A percentile compares a stretch with the other conserved stretches of the same genome.
Conservation (phyloP, 2,797 vertebrate genomes). For the Xiphophorus birchmanni region DNA sequence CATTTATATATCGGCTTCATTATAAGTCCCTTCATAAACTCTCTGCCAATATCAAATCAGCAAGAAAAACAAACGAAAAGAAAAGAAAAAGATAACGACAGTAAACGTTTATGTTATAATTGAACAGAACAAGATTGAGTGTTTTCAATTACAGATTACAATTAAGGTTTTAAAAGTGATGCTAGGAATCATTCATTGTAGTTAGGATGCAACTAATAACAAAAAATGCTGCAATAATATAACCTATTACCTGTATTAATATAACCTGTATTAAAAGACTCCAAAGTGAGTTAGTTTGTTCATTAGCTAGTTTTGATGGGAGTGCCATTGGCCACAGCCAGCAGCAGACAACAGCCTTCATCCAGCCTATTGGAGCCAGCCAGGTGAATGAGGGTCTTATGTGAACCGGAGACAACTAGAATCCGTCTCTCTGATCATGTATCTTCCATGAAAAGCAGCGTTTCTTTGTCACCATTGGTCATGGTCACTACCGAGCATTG, state of each 20-base stretch:
- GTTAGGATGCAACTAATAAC: neutral
- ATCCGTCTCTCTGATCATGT: too few relatives aligned
- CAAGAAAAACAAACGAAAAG: neutral
- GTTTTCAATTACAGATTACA: neutral
- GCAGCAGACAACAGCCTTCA: too few relatives aligned
- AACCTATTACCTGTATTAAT: too few relatives aligned
- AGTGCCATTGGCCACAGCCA: too few relatives aligned
- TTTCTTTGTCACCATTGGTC: too few relatives aligned
- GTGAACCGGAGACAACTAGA: too few relatives aligned
- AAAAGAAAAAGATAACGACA: neutral
- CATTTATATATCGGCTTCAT: conserved; percentile 13
- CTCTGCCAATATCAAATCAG: neutral
- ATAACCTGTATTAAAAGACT: neutral
- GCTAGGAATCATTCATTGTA: neutral
- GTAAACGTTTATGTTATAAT: neutral
- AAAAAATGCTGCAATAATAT: neutral
- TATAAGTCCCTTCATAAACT: conserved; percentile 7
- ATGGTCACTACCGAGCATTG: too few relatives aligned
- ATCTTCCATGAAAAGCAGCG: too few relatives aligned
- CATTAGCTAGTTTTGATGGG: neutral
- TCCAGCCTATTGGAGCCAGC: too few relatives aligned
- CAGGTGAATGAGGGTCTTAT: too few relatives aligned
- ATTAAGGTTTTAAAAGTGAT: neutral
- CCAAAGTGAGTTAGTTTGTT: neutral
- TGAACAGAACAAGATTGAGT: neutral